phyloP scores from a whole-genome alignment of 2,888 invertebrate genomes.

The Marronus borbonicus region DNA sequence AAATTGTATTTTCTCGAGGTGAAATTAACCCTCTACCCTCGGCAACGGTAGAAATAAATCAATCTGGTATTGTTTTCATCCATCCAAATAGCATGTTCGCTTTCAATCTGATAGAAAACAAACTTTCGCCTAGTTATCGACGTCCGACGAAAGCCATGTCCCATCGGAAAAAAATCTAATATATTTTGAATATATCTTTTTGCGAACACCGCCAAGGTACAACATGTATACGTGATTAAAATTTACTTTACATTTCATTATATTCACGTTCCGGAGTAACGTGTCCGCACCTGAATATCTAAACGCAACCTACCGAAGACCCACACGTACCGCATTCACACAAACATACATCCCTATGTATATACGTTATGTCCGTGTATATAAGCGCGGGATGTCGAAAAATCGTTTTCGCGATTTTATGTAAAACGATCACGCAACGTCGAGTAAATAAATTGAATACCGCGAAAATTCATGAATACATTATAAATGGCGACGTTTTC shows the following conservation, averaged over 20 bases:
- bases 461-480: constrained; percentile 39
- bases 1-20: constrained; percentile 2
- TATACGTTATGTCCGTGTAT: not conserved
- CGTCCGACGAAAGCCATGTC: not conserved
- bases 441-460: constrained; percentile 37
- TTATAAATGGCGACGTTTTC: constrained; percentile 27
- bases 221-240: constrained; percentile 26
- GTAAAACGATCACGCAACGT: constrained; percentile 39
- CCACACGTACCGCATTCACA: constrained; percentile 8
- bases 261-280: not conserved
- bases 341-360: not conserved
- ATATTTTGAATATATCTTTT: not conserved
- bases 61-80: not conserved
- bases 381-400: constrained; percentile 20
- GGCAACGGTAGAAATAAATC: not conserved
- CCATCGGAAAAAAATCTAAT: not conserved
- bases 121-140: constrained; percentile 11
- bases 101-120: constrained; percentile 5
- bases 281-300: constrained; percentile 10
- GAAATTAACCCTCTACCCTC: not conserved
- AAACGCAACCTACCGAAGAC: constrained; percentile 10
- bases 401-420: constrained; percentile 41
- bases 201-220: not conserved
- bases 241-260: constrained; percentile 29
- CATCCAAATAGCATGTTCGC: not conserved